A percentile compares a stretch with the other conserved stretches of the same genome.
Evolutionary conservation across 2,888 invertebrate species (phyloP).

Genomic region (Drosophila pseudotakahashii): DNA sequence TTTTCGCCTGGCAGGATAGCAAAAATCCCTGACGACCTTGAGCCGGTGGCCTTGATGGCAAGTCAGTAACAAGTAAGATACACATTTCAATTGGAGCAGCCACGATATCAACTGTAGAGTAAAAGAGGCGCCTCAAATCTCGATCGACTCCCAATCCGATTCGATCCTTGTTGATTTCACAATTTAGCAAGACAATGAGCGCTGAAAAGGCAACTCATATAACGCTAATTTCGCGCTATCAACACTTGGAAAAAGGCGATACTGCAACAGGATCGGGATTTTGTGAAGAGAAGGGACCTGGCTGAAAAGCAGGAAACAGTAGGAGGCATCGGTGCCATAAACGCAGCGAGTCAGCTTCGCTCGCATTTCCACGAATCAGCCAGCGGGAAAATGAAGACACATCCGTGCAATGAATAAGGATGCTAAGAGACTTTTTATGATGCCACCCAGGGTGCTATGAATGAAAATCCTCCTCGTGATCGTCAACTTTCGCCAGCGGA

Average conservation of each 20-base stretch:
- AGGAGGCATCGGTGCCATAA: constrained; percentile 67
- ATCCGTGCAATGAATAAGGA: constrained; percentile 67
- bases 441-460: constrained; percentile 76
- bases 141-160: constrained; percentile 11
- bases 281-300: constrained; percentile 1
- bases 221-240: constrained; percentile 75
- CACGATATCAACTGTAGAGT: not conserved
- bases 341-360: constrained; percentile 44
- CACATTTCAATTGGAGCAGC: not conserved
- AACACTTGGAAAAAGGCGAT: constrained; percentile 45
- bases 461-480: constrained; percentile 61
- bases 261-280: constrained; percentile 28
- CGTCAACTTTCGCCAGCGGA: constrained; percentile 35
- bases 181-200: constrained; percentile 63
- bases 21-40: constrained; percentile 28
- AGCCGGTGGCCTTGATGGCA: constrained; percentile 41
- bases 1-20: constrained; percentile 65
- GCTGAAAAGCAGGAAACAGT: constrained; percentile 51
- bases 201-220: constrained; percentile 70
- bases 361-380: constrained; percentile 63
- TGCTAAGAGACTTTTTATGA: constrained; percentile 81
- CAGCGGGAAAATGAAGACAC: constrained; percentile 40
- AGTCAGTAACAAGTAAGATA: no score
- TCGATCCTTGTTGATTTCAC: constrained; percentile 59
- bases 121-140: not conserved